Evolutionary conservation across 2,888 invertebrate genomes (phyloP).

Genomic region (Andrena dorsata): DNA sequence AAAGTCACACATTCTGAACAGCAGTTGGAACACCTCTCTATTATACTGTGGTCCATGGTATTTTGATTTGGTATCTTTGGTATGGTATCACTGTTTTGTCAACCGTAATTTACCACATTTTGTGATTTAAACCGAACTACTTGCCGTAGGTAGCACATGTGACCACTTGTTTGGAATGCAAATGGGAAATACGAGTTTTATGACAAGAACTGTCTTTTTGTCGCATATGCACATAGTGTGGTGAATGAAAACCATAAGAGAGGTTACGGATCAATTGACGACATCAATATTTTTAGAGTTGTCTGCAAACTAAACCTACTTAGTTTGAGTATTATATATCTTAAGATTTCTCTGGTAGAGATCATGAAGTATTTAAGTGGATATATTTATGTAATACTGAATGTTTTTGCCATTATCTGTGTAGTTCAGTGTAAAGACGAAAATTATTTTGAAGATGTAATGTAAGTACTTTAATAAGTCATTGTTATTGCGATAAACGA

Average conservation of each 20-base stretch:
- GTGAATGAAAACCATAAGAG: neutral
- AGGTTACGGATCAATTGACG: constrained; percentile 29
- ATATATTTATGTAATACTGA: constrained; percentile 11
- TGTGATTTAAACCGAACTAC: constrained; percentile 10
- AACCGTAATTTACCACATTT: neutral
- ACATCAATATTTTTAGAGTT: constrained; percentile 43
- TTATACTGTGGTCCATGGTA: neutral
- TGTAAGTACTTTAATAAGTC: constrained; percentile 27
- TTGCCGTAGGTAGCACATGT: neutral
- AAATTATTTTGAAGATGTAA: constrained; percentile 32
- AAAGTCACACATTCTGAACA: too few species aligned
- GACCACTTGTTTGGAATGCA: neutral
- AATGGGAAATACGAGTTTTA: neutral
- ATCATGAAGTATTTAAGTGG: constrained; percentile 11
- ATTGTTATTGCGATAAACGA: neutral
- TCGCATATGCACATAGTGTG: neutral
- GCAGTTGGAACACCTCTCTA: too few species aligned
- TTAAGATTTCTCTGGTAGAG: too few species aligned
- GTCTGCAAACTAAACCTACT: neutral
- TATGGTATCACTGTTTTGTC: constrained; percentile 9
- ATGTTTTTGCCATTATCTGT: neutral
- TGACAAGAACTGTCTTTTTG: neutral
- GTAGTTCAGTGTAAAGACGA: constrained; percentile 30
- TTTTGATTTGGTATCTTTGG: neutral
- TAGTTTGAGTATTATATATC: neutral